A percentile compares a stretch with the other conserved stretches of the same genome.
Conservation (phyloP, 1,140 invertebrate genomes). For the Drosophila teissieri region DNA sequence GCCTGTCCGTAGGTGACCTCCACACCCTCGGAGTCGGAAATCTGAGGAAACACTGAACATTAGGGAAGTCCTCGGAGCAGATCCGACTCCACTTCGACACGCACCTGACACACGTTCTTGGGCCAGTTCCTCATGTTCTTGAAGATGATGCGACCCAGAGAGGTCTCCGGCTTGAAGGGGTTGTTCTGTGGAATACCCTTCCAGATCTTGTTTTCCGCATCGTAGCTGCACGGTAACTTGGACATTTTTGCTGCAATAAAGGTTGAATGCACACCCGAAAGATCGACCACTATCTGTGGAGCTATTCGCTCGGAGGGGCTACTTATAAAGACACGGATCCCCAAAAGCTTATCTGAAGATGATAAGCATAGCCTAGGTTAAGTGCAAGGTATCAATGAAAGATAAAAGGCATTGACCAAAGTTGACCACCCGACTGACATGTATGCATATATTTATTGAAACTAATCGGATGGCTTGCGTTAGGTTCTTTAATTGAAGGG, state of each 20-base stretch:
- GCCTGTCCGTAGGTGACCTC: slow-evolving; percentile 45
- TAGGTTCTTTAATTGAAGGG: slow-evolving; percentile 33
- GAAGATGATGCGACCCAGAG: slow-evolving; percentile 60
- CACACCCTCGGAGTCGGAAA: slow-evolving; percentile 45
- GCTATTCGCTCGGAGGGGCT: slow-evolving; percentile 11
- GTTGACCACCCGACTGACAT: slow-evolving; percentile 3
- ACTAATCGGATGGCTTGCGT: slow-evolving; percentile 8
- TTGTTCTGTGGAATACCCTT: slow-evolving; percentile 36
- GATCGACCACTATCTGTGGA: slow-evolving; percentile 30
- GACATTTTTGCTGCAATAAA: slow-evolving; percentile 25
- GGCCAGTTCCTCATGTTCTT: slow-evolving; percentile 58
- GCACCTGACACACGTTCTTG: slow-evolving; percentile 61
- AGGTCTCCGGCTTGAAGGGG: slow-evolving; percentile 48
- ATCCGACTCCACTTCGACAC: neutral
- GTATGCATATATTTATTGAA: slow-evolving; percentile 17
- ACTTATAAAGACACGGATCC: slow-evolving; percentile 36
- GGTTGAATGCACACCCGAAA: slow-evolving; percentile 20
- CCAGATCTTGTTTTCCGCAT: slow-evolving; percentile 55
- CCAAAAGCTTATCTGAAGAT: slow-evolving; percentile 20
- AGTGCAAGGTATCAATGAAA: slow-evolving; percentile 50
- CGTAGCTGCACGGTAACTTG: slow-evolving; percentile 54
- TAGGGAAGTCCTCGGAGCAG: neutral
- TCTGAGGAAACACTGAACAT: slow-evolving; percentile 13
- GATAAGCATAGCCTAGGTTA: slow-evolving; percentile 45
- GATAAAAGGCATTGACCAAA: slow-evolving; percentile 35